phyloP scores from a whole-genome alignment of 2,797 vertebrate species.

The Meriones psammophilus region DNA sequence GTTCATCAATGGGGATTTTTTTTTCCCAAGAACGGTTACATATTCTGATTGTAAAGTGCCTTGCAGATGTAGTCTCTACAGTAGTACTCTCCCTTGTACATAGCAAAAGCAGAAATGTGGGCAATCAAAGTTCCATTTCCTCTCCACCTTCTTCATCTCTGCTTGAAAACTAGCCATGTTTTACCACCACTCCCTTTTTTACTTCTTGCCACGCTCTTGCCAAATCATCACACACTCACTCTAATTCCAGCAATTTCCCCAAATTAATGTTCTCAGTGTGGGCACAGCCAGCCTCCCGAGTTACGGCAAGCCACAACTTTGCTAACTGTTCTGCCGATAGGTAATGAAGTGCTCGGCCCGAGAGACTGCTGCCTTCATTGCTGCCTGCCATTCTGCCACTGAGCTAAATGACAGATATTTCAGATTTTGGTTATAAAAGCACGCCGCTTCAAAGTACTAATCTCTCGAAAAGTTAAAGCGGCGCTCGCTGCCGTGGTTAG shows the following conservation, averaged over 20 bases:
- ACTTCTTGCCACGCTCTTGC: constrained; percentile 3
- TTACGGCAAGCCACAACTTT: not conserved
- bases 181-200: not conserved
- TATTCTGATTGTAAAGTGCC: constrained; percentile 7
- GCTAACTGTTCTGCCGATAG: not conserved
- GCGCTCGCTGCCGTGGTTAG: not conserved
- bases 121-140: not conserved
- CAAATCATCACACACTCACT: not conserved
- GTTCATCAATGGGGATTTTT: not conserved
- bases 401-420: not conserved
- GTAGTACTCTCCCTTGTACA: not conserved
- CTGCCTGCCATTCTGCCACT: not conserved
- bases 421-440: constrained; percentile 28
- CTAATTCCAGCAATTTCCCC: constrained; percentile 22
- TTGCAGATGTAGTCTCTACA: not conserved
- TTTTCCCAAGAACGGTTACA: not conserved
- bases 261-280: not conserved
- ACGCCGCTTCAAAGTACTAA: constrained; percentile 1
- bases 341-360: not conserved
- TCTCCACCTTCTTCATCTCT: constrained; percentile 3
- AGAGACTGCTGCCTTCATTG: not conserved
- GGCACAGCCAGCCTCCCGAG: not conserved
- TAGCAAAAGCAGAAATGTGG: not conserved
- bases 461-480: constrained; percentile 36
- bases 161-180: constrained; percentile 43